These are phyloP conservation scores for Leptopterna dolabrata DNA, from an alignment of 2,888 invertebrate species.

Conservation along the genomic window DNA sequence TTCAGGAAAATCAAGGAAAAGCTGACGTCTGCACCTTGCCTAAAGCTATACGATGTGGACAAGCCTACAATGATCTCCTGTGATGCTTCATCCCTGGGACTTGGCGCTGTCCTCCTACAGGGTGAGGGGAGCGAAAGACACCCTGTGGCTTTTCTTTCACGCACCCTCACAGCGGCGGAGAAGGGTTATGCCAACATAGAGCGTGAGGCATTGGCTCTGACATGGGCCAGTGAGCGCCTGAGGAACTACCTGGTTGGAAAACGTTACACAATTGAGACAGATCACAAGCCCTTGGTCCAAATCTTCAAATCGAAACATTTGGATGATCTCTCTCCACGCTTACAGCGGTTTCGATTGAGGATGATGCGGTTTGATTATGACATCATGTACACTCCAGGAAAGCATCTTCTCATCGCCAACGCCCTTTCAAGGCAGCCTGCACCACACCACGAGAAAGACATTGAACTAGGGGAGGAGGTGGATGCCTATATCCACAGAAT, in stretches of 20 bases:
- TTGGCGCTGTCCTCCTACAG: background rate
- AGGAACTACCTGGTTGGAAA: background rate
- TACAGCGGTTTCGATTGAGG: background rate
- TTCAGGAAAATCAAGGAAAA: background rate
- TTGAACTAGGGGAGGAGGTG: background rate
- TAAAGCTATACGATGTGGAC: background rate
- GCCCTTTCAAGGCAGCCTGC: background rate
- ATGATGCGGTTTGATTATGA: background rate
- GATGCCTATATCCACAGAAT: background rate
- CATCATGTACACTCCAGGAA: background rate
- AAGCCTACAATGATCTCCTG: background rate
- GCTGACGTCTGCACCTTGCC: background rate
- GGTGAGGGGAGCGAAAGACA: background rate
- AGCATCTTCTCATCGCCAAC: background rate
- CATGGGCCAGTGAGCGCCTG: background rate
- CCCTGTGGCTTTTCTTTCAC: background rate
- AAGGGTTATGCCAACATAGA: background rate
- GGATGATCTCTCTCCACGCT: background rate
- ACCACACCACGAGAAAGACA: background rate
- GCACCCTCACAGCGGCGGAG: background rate
- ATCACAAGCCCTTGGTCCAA: background rate
- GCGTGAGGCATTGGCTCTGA: background rate
- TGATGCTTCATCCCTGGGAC: background rate
- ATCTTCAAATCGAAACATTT: background rate
- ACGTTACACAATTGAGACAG: background rate